Base-by-base conservation (phyloP, 1,140 invertebrate genomes). In the Sminthurides bifidus region DNA sequence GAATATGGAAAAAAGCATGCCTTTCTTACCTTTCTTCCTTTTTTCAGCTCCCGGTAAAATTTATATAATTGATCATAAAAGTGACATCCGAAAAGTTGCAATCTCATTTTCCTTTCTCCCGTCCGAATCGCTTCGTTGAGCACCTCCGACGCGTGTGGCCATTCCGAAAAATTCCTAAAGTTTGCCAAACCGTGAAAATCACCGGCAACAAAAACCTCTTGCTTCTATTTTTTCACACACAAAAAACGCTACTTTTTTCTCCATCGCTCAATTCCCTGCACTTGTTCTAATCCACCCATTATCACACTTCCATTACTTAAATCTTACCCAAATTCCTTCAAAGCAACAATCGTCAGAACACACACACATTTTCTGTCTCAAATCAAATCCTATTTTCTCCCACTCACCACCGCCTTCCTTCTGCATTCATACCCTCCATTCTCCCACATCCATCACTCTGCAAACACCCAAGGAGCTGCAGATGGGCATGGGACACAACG, bases 11-110 rank as follows among this genome's bases (percentile, higher is more conserved):
- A n/a, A n/a, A n/a, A n/a, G n/a, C n/a, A n/a, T n/a, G n/a, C n/a
- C n/a, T n/a, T n/a, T n/a, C n/a, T n/a, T n/a, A n/a, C n/a, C n/a
- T n/a, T n/a, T n/a, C n/a, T n/a, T n/a, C n/a, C n/a, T n/a, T n/a
- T n/a, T n/a, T n/a, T n/a, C n/a, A n/a, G n/a, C n/a, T n/a, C n/a
- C n/a, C n/a, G n/a, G n/a, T n/a, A n/a, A n/a, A n/a, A n/a, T n/a
- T 33, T 31, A 49, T 49, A 49, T 49, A 49, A 49, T 49, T 49
- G 46, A 49, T 49, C 46, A 49, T 49, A 49, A 49, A 49, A 49
- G 46, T 49, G 46, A 49, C 46, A 49, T 49, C 46, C 27, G 30
- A 21, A 49, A 49, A 49, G 10, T 5, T 49, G 46, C 46, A 49
- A 2, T 33, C 46, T 49, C 46, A 49, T 33, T 49, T 31, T 33